Evolutionary conservation across 2,797 vertebrate genomes (phyloP).

Genomic region (Echeneis naucrates): DNA sequence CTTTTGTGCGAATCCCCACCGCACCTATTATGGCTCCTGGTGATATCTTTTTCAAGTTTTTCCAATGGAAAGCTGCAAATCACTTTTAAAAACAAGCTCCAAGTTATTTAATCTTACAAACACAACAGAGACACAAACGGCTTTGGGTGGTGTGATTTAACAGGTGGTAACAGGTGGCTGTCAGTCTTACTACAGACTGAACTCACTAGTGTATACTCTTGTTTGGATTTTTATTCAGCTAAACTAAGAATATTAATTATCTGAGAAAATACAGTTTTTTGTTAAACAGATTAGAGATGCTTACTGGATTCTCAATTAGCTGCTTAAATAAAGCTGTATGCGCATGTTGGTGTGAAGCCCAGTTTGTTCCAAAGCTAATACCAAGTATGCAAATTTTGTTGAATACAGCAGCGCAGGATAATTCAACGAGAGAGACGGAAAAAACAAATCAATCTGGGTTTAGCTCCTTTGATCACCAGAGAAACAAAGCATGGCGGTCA

Average conservation of each 20-base stretch:
- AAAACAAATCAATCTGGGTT: conserved; percentile 65
- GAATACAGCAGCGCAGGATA: conserved; percentile 50
- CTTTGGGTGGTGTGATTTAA: conserved; percentile 24
- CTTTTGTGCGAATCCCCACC: background rate
- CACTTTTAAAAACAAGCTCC: conserved; percentile 7
- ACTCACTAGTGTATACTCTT: conserved; percentile 51
- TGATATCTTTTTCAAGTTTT: background rate
- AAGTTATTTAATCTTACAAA: conserved; percentile 13
- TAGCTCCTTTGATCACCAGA: conserved; percentile 71
- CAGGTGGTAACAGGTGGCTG: conserved; percentile 50
- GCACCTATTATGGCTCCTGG: conserved; percentile 2
- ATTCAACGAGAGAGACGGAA: conserved; percentile 70
- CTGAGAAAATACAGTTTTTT: conserved; percentile 72
- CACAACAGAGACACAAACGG: background rate
- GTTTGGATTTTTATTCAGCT: conserved; percentile 73
- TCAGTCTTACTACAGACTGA: conserved; percentile 59
- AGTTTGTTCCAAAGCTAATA: conserved; percentile 77
- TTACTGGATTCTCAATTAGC: conserved; percentile 83
- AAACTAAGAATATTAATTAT: conserved; percentile 80
- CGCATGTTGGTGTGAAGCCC: conserved; percentile 72
- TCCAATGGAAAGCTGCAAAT: background rate
- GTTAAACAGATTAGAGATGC: conserved; percentile 84
- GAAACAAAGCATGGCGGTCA: conserved; percentile 64
- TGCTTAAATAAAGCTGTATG: conserved; percentile 80
- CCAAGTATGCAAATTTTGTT: conserved; percentile 72